phyloP scores from a whole-genome alignment of 2,888 invertebrate species.

The Drosophila crucigera region DNA sequence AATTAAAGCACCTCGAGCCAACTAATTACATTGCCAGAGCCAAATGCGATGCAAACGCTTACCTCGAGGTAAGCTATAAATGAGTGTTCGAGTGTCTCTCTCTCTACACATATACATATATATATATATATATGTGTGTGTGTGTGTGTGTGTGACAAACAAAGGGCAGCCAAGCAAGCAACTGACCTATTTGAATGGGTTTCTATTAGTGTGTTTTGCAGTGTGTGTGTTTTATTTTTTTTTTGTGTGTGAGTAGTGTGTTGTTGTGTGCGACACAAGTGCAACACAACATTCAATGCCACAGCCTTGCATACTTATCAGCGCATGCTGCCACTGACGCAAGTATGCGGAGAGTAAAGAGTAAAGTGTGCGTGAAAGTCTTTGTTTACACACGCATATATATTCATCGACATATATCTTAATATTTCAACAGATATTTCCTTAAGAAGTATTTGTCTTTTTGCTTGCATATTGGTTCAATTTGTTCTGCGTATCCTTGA shows the following conservation, averaged over 20 bases:
- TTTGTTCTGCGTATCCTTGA: neutral
- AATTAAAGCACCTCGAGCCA: constrained; percentile 79
- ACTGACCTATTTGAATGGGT: constrained; percentile 37
- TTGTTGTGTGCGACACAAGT: constrained; percentile 13
- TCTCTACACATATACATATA: too few species aligned
- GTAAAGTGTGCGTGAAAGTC: neutral
- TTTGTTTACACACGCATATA: neutral
- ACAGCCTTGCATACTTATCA: constrained; percentile 23
- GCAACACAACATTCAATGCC: constrained; percentile 20
- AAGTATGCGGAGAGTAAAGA: neutral
- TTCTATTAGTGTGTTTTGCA: neutral
- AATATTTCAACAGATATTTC: neutral
- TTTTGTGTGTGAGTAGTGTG: neutral
- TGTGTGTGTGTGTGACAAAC: constrained; percentile 12
- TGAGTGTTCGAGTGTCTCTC: constrained; percentile 8
- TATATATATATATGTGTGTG: neutral
- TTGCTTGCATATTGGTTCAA: neutral
- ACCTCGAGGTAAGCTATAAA: constrained; percentile 7
- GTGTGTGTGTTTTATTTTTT: neutral
- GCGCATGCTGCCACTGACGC: neutral
- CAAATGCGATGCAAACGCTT: constrained; percentile 45
- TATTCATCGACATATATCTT: neutral
- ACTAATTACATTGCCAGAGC: constrained; percentile 72
- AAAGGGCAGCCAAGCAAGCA: constrained; percentile 34
- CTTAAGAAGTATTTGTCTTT: neutral